These are phyloP conservation scores for Wasmannia auropunctata DNA, from an alignment of 1,140 invertebrate species.

Conservation along the genomic window DNA sequence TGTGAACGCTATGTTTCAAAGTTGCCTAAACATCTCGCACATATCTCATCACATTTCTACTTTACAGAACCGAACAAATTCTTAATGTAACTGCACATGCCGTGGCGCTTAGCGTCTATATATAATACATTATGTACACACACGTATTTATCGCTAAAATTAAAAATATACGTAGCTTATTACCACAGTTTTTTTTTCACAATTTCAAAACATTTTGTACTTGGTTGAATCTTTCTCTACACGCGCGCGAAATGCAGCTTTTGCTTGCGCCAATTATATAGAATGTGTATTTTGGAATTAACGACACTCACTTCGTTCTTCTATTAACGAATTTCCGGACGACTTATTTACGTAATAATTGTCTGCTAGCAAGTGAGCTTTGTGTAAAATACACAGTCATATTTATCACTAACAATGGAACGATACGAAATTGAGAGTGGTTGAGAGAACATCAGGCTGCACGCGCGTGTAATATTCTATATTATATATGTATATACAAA, in stretches of 20 bases:
- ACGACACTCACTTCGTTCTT: slow-evolving; percentile 14
- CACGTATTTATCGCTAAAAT: slow-evolving; percentile 15
- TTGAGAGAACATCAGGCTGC: neutral
- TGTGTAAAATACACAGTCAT: neutral
- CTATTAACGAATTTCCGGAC: neutral
- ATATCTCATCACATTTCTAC: neutral
- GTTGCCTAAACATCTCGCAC: neutral
- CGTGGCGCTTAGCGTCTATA: slow-evolving; percentile 14
- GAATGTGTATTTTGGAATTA: neutral
- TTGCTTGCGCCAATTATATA: neutral
- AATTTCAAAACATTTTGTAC: slow-evolving; percentile 20
- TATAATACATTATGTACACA: slow-evolving; percentile 44
- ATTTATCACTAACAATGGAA: neutral
- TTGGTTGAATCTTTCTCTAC: neutral
- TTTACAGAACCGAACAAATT: neutral
- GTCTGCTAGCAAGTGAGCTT: neutral
- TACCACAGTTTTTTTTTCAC: neutral
- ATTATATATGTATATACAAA: neutral
- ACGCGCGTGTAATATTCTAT: neutral
- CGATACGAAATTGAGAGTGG: slow-evolving; percentile 12
- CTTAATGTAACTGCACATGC: slow-evolving; percentile 28
- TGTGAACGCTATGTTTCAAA: neutral
- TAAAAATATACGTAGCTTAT: neutral
- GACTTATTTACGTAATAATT: slow-evolving; percentile 12
- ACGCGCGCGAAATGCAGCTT: neutral